Base-by-base conservation (phyloP, 2,113 vertebrate genomes). In the Indicator indicator region DNA sequence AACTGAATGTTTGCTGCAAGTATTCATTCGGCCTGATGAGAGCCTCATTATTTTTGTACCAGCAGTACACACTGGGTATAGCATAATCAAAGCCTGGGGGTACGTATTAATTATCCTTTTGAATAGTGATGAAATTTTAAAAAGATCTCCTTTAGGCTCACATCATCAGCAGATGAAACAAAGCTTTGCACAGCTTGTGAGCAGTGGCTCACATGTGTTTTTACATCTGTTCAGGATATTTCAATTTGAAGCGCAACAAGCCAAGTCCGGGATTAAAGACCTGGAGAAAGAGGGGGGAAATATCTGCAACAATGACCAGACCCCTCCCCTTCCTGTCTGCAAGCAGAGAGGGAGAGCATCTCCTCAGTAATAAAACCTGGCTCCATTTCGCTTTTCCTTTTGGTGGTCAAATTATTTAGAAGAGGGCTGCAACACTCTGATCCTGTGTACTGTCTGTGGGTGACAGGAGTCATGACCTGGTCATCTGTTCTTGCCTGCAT, bases 91-190 rank as follows among this genome's bases (percentile, higher is more conserved):
- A 99, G 99, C 99, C 99, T 99, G 98, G 98, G 99, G 99, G 99
- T 99, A 99, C 98, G 98, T 98, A 99, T 99, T 99, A 99, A 99
- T 99, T 99, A 99, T 99, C 99, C 99, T 99, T 99, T 99, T 99
- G 99, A 99, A 99, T 99, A 99, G 98, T 99, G 99, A 99, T 99
- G 99, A 99, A 99, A 99, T 99, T 99, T 99, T 99, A 99, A 99
- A 99, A 98, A 99, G 98, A 98, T 98, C 98, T 99, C 98, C 99
- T 99, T 98, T 98, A 99, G 98, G 99, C 98, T 98, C 98, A 98
- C 98, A 98, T 99, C 99, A 98, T 97, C 98, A 97, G 98, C 98
- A 98, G 98, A 99, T 99, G 99, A 99, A 99, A 99, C 98, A 99
- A 99, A 99, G 97, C 98, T 95, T 97, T 97, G 97, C 98, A 98